Base-by-base conservation (phyloP, 2,797 vertebrate genomes). In the Periparus ater region DNA sequence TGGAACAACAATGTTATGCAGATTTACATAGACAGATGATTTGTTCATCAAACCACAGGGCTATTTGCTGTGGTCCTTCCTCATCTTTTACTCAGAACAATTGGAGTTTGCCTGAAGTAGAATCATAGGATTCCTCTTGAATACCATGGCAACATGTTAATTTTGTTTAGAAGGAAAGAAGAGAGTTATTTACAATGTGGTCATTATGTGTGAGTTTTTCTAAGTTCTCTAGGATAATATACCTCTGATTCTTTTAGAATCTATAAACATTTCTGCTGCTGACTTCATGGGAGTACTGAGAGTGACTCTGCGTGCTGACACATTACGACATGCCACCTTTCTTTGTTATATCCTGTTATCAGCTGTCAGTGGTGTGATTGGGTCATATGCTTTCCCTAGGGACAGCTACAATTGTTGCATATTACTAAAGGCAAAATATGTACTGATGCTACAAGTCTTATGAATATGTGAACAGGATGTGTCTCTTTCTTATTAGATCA, bases 81-180 rank as follows among this genome's bases (percentile, higher is more conserved):
- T 92, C 30, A 36, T 86, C 62, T 68, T 72, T 86, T 92, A 32
- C 40, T 72, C 53, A 82, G 63, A 93, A 86, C 44, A 91, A 84
- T 45, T 30, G 63, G 62, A 91, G 16, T 79, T 84, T 70, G 87
- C 51, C 77, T 88, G 70, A 68, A 75, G 65, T 18, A 73, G 68
- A 91, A 68, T 68, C 40, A 70, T 1, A 7, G 79, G 55, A 92
- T 89, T 76, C 62, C 66, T 92, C 29, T 63, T 50, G 48, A 34
- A 9, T 86, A 73, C 91, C 89, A 86, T 88, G 85, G 82, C 44
- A 92, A 93, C 82, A 58, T 47, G 38, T 62, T 91, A 68, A 93
- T 90, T 92, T 94, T 86, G 29, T 90, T 93, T 70, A 62, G 58
- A 90, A 81, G 51, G 25, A 53, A 75, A 67, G 60, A 89, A 88